Evolutionary conservation across 2,888 invertebrate genomes (phyloP), one percentile per base, ranked within the genome.

Genomic region (Alloplasta piceator): DNA sequence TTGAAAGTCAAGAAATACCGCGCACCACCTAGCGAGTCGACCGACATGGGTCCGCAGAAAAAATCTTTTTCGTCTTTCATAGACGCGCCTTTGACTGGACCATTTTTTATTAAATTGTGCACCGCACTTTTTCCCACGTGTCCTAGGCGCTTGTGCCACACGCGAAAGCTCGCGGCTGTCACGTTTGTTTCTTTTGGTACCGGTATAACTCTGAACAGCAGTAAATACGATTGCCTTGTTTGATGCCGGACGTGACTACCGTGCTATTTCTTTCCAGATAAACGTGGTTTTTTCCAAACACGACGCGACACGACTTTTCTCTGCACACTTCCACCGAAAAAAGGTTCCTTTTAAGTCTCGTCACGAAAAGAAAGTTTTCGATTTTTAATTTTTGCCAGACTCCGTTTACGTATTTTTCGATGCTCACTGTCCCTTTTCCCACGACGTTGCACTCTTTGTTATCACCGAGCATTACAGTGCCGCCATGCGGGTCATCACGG

Each of bases 1-100:
- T 82, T 86, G 63, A 87, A 86, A 0, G 82, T 79, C 10, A 86
- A 41, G 48, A 85, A 85, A 46, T 77, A 87, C 0, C 82, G 75
- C 6, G 84, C 73, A n/a, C 84, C 85, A 7, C 82, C 84, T 6
- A 85, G 12, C 41, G 87, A 88, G 43, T 77, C 73, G 14, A 68
- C 73, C 6, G 73, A 73, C 83, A 88, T 85, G 3, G 85, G 85
- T 2, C 86, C 52, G 7, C 56, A 66, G 0, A 72, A 82, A 7
- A 61, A 61, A 39, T 71, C 48, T 50, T 50, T 50, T 5, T 39
- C 16, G 9, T 50, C 41, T 58, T 0, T 60, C 16, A 50, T 48
- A 0, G 38, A 48, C n/a, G n/a, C 48, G 60, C 60, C 70, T 10
- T 38, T 48, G n/a, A 73, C 83, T 14, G 77, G 4, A 6, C 61